Conservation (phyloP, 2,888 invertebrate genomes). For the Imbricaverruca yamaguchii region DNA sequence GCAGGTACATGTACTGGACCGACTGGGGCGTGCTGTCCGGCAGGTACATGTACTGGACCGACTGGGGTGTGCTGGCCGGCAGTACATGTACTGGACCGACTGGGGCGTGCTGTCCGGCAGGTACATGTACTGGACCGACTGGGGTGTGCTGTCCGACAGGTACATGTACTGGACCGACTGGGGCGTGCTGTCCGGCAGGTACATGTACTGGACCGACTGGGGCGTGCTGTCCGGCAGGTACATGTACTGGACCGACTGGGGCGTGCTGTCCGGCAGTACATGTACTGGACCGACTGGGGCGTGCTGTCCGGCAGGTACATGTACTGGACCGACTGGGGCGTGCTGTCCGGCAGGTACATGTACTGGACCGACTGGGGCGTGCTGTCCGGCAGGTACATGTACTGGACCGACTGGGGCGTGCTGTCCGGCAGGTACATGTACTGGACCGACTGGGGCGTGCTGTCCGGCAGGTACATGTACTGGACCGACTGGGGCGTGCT, state of each 20-base stretch:
- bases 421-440: conserved; percentile 55
- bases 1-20: conserved; percentile 66
- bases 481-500: conserved; percentile 89
- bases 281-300: no score
- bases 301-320: conserved; percentile 51
- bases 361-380: conserved; percentile 87
- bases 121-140: conserved; percentile 75
- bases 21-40: conserved; percentile 74
- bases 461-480: conserved; percentile 55
- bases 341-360: conserved; percentile 52
- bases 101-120: no score
- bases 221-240: conserved; percentile 56
- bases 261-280: conserved; percentile 65
- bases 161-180: conserved; percentile 80
- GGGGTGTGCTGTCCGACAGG: conserved; percentile 62
- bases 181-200: conserved; percentile 58
- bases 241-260: conserved; percentile 85
- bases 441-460: conserved; percentile 87
- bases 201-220: conserved; percentile 83
- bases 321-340: conserved; percentile 86
- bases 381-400: conserved; percentile 54
- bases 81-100: no score
- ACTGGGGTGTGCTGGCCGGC: conserved; percentile 74
- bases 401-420: conserved; percentile 86
- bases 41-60: conserved; percentile 70